Evolutionary conservation across 2,113 vertebrate genomes (phyloP).

Genomic region (Turdus rufiventris): DNA sequence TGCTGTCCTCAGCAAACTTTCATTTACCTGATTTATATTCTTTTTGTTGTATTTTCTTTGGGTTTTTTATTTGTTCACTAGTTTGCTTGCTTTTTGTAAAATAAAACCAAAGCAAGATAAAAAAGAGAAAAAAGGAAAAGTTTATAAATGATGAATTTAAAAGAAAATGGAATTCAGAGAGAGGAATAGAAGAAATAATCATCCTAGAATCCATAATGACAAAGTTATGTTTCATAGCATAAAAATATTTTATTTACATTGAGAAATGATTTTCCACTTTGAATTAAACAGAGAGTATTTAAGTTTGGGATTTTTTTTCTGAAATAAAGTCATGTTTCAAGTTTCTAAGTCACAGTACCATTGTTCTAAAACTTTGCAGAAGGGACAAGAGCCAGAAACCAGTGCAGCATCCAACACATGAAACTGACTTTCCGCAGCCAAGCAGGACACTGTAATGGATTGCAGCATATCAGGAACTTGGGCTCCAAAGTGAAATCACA

Average conservation of each 20-base stretch:
- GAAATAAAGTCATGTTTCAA: not conserved
- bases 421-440: not conserved
- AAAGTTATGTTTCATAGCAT: not conserved
- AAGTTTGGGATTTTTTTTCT: not conserved
- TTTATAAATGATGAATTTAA: not conserved
- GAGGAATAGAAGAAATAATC: not conserved
- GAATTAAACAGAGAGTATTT: not conserved
- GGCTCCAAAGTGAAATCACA: not conserved
- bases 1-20: not conserved
- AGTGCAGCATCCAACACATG: not conserved
- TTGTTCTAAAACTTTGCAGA: not conserved
- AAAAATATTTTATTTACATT: constrained; percentile 5
- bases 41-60: not conserved
- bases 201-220: not conserved
- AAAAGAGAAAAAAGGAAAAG: not conserved
- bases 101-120: not conserved
- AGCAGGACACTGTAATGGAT: not conserved
- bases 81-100: not conserved
- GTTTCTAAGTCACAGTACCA: not conserved
- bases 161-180: not conserved
- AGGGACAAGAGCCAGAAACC: not conserved
- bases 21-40: not conserved
- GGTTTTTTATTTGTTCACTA: accelerated
- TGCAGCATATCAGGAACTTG: not conserved
- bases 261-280: not conserved